Conservation (phyloP, 2,888 invertebrate species). For the Rotaria socialis region DNA sequence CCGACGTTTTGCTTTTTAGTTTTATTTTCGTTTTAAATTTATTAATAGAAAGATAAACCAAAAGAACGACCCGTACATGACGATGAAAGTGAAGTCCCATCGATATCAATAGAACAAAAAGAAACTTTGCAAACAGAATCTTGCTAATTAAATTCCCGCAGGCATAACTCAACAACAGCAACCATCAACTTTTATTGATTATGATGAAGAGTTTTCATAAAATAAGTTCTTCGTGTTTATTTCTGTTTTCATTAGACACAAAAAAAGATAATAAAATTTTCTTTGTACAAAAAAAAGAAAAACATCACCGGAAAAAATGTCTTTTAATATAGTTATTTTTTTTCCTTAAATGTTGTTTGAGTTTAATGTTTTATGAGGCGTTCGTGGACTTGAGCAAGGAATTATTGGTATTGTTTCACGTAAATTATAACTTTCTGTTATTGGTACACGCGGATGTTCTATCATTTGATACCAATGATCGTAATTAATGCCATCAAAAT, state of each 20-base stretch:
- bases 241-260: background rate
- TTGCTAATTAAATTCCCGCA: background rate
- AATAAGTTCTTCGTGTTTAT: background rate
- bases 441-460: constrained; percentile 75
- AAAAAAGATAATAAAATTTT: background rate
- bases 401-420: constrained; percentile 64
- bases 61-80: background rate
- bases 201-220: constrained; percentile 1
- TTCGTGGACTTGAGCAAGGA: background rate
- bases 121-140: background rate
- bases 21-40: background rate
- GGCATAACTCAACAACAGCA: background rate
- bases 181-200: background rate
- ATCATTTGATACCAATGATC: constrained; percentile 81
- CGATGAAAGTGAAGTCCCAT: background rate
- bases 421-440: constrained; percentile 78
- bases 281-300: background rate
- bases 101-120: background rate
- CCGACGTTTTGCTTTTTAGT: background rate
- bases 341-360: background rate
- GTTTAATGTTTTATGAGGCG: background rate
- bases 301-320: background rate
- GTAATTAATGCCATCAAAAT: constrained; percentile 71
- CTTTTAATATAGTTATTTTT: background rate
- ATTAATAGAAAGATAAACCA: background rate